Base-by-base conservation (phyloP, 2,113 vertebrate species). In the Oxygymnocypris stewartii region DNA sequence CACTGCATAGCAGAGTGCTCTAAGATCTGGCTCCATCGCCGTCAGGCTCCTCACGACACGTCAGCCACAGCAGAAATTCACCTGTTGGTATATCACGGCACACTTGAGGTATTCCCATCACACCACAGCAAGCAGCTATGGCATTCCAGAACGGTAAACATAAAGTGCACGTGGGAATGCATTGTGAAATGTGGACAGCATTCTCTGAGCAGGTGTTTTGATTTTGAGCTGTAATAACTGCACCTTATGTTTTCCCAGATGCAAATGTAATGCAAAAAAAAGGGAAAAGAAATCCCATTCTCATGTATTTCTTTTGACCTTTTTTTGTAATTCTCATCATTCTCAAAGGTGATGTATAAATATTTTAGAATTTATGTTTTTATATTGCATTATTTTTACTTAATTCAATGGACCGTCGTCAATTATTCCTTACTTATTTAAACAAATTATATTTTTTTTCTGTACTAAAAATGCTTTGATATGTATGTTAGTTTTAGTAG, bases 171-270 rank as follows among this genome's bases (percentile, higher is more conserved):
- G 16, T 63, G 79, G 79, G 79, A 28, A 42, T 25, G 40, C 37
- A 81, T 28, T n/a, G 57, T 25, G 79, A 44, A 65, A 81, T 44
- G 31, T 40, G 20, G 79, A 80, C 79, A 44, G 40, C 79, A 81
- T 81, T 47, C 79, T 81, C 14, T 28, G 37, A 28, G 14, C 79
- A 81, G 11, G 79, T 81, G 79, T 28, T 81, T 28, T 42, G 23
- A 81, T 25, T 37, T 79, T 42, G n/a, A 81, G 5, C 12, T 79
- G 49, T 18, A 13, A 44, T 25, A 57, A 59, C 11, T 79, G 18
- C 4, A 37, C 18, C 18, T 57, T 4, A 18, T 4, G 54, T 59
- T 79, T 57, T 57, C 75, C 44, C 37, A 77, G 69, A 73, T 23
- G 69, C 69, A 73, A 20, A 18, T 73, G 35, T 23, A 73, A 73